Base-by-base conservation (phyloP, 2,888 invertebrate genomes). In the Flabesymbios commensalis region DNA sequence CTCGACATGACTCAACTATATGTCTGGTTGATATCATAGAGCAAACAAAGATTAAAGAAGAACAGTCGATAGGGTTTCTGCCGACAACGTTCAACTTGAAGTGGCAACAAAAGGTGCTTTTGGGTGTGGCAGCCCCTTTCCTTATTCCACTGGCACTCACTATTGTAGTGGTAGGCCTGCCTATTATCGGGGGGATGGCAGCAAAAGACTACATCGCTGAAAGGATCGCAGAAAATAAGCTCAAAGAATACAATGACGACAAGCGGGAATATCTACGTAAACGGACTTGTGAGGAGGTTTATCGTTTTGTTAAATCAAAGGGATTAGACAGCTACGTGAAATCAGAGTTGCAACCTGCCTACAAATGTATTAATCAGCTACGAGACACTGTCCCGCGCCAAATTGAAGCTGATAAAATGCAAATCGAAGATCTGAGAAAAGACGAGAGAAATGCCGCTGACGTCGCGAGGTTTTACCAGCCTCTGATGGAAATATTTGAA, bases 61-160 rank as follows among this genome's bases (percentile, higher is more conserved):
- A n/a, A n/a, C n/a, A n/a, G n/a, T n/a, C n/a, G n/a, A n/a, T n/a
- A n/a, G n/a, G n/a, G n/a, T n/a, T n/a, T n/a, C n/a, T n/a, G n/a
- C n/a, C n/a, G n/a, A n/a, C n/a, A n/a, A n/a, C n/a, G n/a, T n/a
- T n/a, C n/a, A n/a, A n/a, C n/a, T n/a, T n/a, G n/a, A n/a, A 61
- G n/a, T 59, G 64, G 36, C 45, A 47, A 24, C 60, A 61, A 49
- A 64, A 64, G 54, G 54, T 64, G 10, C 51, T 52, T 22, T 43
- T 74, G 5, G 71, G 73, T 29, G 64, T 74, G 56, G 71, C 72
- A 10, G 61, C 72, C 47, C 65, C 74, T 0, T 29, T 64, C 22
- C 57, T 64, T 14, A 49, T 64, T 24, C 74, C 74, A 5, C 70
- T 73, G 1, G 63, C 73, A 10, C 49, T 74, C 42, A 64, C 72